Conservation (phyloP, 2,888 invertebrate species). For the Diachrysia chrysitis region DNA sequence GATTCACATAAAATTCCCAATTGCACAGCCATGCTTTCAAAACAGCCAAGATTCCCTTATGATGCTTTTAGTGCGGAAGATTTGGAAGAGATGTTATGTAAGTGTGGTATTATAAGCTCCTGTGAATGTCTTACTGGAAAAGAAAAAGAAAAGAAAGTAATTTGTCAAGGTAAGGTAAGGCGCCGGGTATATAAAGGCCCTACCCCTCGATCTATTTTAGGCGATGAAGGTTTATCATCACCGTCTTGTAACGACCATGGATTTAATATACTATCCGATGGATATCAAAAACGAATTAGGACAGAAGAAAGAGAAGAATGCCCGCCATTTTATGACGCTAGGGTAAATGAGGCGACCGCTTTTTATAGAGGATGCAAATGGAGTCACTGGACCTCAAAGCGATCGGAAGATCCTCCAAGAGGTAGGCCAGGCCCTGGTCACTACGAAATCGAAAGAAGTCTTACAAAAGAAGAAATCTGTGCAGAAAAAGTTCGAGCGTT, state of each 20-base stretch:
- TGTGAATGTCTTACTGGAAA: slow-evolving; percentile 73
- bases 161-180: slow-evolving; percentile 71
- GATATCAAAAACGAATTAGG: slow-evolving; percentile 58
- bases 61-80: slow-evolving; percentile 74
- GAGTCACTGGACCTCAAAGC: slow-evolving; percentile 75
- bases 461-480: slow-evolving; percentile 65
- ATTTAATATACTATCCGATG: slow-evolving; percentile 61
- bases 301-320: slow-evolving; percentile 50
- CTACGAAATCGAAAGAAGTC: slow-evolving; percentile 66
- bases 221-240: slow-evolving; percentile 62
- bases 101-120: slow-evolving; percentile 69
- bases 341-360: slow-evolving; percentile 69
- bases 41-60: slow-evolving; percentile 77
- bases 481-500: slow-evolving; percentile 72
- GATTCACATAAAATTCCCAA: slow-evolving; percentile 69
- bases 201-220: slow-evolving; percentile 58
- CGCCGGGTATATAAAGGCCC: slow-evolving; percentile 73
- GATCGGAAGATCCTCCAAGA: slow-evolving; percentile 53
- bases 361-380: slow-evolving; percentile 84
- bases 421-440: slow-evolving; percentile 76
- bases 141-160: slow-evolving; percentile 50
- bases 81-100: slow-evolving; percentile 74
- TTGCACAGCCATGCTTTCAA: slow-evolving; percentile 73
- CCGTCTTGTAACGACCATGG: slow-evolving; percentile 69
- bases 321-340: slow-evolving; percentile 76